phyloP scores from a whole-genome alignment of 2,113 vertebrate species.

The Chloropsis cyanopogon region DNA sequence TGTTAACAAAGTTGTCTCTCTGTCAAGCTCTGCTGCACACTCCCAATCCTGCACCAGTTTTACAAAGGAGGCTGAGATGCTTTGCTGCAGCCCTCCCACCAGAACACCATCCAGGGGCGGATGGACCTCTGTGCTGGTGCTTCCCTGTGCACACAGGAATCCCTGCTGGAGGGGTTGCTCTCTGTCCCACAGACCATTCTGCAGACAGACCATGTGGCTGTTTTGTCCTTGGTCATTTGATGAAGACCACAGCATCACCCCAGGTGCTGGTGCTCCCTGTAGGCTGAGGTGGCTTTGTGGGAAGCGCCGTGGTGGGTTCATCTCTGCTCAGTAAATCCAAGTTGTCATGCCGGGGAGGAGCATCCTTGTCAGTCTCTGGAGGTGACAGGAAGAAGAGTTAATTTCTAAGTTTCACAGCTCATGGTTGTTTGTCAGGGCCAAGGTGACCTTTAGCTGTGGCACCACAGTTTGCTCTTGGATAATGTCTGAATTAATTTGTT shows the following conservation, averaged over 20 bases:
- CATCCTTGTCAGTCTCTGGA: background rate
- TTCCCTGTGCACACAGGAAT: background rate
- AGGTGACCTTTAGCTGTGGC: background rate
- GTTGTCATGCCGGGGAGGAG: background rate
- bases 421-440: background rate
- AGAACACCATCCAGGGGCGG: background rate
- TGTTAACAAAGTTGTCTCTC: background rate
- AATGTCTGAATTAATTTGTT: background rate
- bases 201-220: background rate
- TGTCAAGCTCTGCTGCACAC: background rate
- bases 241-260: background rate
- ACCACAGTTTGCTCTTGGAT: background rate
- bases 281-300: background rate
- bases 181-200: background rate
- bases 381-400: background rate
- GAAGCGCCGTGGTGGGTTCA: background rate
- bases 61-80: background rate
- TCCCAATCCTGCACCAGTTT: background rate
- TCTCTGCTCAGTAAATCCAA: background rate
- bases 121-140: background rate
- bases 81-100: background rate
- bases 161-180: background rate
- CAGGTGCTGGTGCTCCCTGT: background rate
- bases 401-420: background rate
- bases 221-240: background rate